Conservation (phyloP, 2,797 vertebrate species). For the Galagoides demidoff region DNA sequence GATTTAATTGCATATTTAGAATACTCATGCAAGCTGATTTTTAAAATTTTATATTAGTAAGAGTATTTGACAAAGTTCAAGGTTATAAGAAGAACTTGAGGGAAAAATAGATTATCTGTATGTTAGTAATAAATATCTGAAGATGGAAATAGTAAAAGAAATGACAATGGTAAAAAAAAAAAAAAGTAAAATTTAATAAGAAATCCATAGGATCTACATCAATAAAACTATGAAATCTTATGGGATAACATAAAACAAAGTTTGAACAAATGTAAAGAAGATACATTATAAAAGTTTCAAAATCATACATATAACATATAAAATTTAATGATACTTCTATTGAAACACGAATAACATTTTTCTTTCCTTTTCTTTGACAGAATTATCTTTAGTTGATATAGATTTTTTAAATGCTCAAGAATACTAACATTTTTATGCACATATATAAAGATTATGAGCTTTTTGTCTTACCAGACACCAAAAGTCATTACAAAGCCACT, state of each 20-base stretch:
- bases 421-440: not conserved
- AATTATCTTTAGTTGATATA: conserved; percentile 42
- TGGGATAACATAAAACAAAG: conserved; percentile 65
- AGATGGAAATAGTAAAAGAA: conserved; percentile 4
- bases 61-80: not conserved
- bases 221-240: conserved; percentile 75
- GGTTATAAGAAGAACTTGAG: not conserved
- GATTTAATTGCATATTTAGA: not conserved
- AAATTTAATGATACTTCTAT: conserved; percentile 58
- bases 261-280: conserved; percentile 67
- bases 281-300: conserved; percentile 71
- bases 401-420: conserved; percentile 7
- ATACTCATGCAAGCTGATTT: not conserved
- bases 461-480: conserved; percentile 60
- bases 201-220: conserved; percentile 21
- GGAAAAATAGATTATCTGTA: conserved; percentile 4
- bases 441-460: conserved; percentile 10
- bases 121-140: conserved; percentile 39
- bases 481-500: not conserved
- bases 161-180: not conserved
- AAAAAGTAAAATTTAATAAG: conserved; percentile 51
- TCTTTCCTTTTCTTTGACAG: conserved; percentile 64
- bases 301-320: conserved; percentile 58
- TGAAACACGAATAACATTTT: conserved; percentile 73
- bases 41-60: not conserved